These are phyloP conservation scores for Parazoanthus swiftii DNA, from an alignment of 92 coral and sea anemone species.

Conservation along the genomic window DNA sequence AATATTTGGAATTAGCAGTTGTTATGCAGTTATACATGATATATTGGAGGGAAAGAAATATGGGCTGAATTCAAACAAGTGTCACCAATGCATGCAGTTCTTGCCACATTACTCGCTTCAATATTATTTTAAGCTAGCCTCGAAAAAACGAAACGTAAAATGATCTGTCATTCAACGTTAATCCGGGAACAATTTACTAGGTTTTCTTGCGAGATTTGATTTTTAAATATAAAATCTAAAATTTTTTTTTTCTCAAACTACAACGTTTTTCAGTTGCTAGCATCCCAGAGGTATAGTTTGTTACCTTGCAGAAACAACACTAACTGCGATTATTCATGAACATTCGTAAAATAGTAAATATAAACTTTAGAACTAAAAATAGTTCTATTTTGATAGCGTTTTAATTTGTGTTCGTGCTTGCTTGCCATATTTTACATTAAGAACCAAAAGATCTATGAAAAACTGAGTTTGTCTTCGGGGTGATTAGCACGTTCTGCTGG, in stretches of 20 bases:
- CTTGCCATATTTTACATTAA: background rate
- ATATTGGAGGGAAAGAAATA: background rate
- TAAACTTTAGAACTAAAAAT: background rate
- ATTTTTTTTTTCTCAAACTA: background rate
- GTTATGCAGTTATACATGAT: background rate
- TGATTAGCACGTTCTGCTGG: conserved; percentile 31
- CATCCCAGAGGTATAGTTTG: background rate
- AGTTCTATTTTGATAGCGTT: background rate
- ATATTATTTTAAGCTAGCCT: background rate
- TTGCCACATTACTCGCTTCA: background rate
- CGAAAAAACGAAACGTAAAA: background rate
- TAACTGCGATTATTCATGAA: background rate
- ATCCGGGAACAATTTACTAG: no score
- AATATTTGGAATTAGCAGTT: background rate
- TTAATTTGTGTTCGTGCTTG: background rate
- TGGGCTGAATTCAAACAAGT: background rate
- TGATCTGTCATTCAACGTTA: background rate
- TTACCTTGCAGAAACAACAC: background rate
- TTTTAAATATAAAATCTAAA: no score
- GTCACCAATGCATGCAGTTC: background rate
- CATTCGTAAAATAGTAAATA: no score
- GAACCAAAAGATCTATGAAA: background rate
- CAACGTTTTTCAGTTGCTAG: background rate
- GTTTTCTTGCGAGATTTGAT: background rate
- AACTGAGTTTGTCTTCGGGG: conserved; percentile 29